Base-by-base conservation (phyloP, 2,888 invertebrate species). In the Capitulum mitella region DNA sequence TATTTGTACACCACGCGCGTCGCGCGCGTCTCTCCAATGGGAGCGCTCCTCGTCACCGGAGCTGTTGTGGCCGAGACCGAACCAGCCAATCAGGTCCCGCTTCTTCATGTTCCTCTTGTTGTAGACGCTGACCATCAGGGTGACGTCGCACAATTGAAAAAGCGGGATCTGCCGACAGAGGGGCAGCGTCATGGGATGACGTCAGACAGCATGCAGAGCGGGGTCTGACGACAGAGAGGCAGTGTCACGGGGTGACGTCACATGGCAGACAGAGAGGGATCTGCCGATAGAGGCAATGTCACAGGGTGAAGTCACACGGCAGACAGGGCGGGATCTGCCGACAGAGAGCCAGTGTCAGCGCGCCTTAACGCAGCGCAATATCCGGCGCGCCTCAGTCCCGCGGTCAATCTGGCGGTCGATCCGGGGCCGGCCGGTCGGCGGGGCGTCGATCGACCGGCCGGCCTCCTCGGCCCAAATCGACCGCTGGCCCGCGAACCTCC, bases 51-150 rank as follows among this genome's bases (percentile, higher is more conserved):
- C 92, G 1, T 90, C 88, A 0, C 90, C 92, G 82, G 86, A 95
- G 83, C 94, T 92, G 87, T 93, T 95, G 85, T 94, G 89, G 12
- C 97, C 97, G 80, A 97, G 87, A 81, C 95, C 93, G 87, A 97
- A 95, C 97, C 97, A 97, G 80, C 97, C 97, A 83, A 97, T 93
- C 93, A 97, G 94, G 86, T 97, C 97, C 85, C 97, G 94, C 83
- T 94, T 92, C 85, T 97, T 97, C 85, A 96, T 94, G 83, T 95
- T 92, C 82, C 94, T 92, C 85, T 95, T 93, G 84, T 91, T 91
- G 89, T 97, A 97, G 79, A 97, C 94, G 0, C 95, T 94, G 81
- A 96, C 91, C 92, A 97, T 95, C 82, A 97, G 89, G 1, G 97
- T 97, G 78, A 97, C 97, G 84, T 97, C 97, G 70, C 92, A 94